Base-by-base conservation (phyloP, 2,797 vertebrate genomes). In the Acipenser oxyrinchus region DNA sequence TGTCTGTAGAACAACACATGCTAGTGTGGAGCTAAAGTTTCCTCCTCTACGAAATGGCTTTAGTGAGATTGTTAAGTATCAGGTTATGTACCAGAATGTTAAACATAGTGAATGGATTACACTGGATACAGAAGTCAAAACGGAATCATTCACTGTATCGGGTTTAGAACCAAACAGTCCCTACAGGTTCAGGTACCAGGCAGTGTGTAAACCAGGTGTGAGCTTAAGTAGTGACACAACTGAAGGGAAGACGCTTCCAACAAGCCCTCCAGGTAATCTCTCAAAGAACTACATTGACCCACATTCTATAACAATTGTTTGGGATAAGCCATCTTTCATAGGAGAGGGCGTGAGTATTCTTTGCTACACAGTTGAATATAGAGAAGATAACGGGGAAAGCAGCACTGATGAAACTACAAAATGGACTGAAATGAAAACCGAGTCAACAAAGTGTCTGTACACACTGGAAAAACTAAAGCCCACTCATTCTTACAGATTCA, bases 131-230 rank as follows among this genome's bases (percentile, higher is more conserved):
- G 49, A 67, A 6, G 7, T 15, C 10, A 51, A 18, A 64, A 65
- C 63, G 12, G 11, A 57, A 2, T 48, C 50, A 6, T 52, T 67
- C 13, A 67, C 64, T 2, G 10, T 77, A 12, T 65, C 69, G 13
- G 63, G 66, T 8, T 62, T 77, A 65, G 13, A 71, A 49, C 57
- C 72, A 6, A 49, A 76, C 52, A 65, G 53, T 61, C 60, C 70
- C 3, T 74, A 76, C 49, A 13, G 49, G n/a, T 74, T 76, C 13
- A 65, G n/a, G 7, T 70, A 67, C 49, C 62, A 70, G 68, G 72
- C 72, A 2, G 75, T 69, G 48, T 70, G 68, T 50, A 71, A 68
- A 51, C 70, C 70, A 10, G 72, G 72, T n/a, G 65, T 74, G 5
- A 72, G 70, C 64, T 63, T 69, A 6, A 1, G 60, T n/a, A 74